Percentiles rank a stretch among this genome's conserved stretches.
Evolutionary conservation across 2,888 invertebrate species (phyloP).

Genomic region (Gonocerus acuteangulatus): DNA sequence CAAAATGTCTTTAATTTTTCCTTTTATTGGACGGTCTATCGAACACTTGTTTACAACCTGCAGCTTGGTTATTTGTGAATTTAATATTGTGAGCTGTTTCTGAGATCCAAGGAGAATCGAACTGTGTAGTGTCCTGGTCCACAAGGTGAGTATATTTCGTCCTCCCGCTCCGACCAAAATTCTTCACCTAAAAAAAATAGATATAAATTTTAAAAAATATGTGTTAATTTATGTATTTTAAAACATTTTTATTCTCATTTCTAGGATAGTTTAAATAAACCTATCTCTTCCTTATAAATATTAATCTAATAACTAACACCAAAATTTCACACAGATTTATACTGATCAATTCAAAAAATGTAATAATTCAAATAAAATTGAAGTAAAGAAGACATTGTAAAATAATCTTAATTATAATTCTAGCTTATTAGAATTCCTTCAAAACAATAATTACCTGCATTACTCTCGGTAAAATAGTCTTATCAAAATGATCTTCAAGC

Average conservation of each 20-base stretch:
- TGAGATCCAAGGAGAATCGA: slow-evolving; percentile 94
- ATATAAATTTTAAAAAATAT: background rate
- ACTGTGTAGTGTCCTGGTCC: slow-evolving; percentile 97
- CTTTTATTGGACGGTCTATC: slow-evolving; percentile 72
- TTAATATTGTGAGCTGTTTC: slow-evolving; percentile 83
- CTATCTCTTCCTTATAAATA: background rate
- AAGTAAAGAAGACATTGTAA: no score
- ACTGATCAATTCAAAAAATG: no score
- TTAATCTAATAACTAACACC: background rate
- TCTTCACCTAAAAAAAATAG: slow-evolving; percentile 65
- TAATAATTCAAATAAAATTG: no score
- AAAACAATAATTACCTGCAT: slow-evolving; percentile 82
- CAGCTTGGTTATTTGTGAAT: slow-evolving; percentile 78
- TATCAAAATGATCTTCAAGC: slow-evolving; percentile 97
- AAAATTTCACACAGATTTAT: background rate
- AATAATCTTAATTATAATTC: no score
- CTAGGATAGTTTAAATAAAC: background rate
- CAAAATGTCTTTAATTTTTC: slow-evolving; percentile 34
- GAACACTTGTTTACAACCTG: slow-evolving; percentile 88
- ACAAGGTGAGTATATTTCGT: slow-evolving; percentile 99
- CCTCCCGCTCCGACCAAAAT: slow-evolving; percentile 96
- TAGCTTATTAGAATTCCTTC: no score
- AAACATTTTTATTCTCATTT: no score
- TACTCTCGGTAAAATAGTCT: slow-evolving; percentile 95
- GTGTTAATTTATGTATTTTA: no score